Evolutionary conservation across 1,140 invertebrate genomes (phyloP).

Genomic region (Lasioglossum albipes): DNA sequence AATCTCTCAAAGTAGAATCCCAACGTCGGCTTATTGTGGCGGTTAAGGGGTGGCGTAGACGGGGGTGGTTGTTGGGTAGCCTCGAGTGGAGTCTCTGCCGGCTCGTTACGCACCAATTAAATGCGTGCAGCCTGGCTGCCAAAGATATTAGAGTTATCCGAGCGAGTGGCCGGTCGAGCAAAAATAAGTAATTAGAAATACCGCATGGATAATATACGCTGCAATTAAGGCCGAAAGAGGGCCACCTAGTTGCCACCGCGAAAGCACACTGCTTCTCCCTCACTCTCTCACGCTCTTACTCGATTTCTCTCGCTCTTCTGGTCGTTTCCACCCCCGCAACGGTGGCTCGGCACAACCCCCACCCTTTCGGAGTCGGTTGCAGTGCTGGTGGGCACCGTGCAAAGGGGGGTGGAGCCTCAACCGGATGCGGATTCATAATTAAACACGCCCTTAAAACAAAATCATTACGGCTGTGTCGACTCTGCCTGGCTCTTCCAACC

Average conservation of each 20-base stretch:
- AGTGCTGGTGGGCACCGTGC: slow-evolving; percentile 55
- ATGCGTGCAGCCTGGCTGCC: slow-evolving; percentile 67
- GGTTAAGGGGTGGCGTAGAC: background rate
- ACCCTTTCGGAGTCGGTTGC: slow-evolving; percentile 40
- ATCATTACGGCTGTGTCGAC: slow-evolving; percentile 77
- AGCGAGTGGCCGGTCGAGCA: slow-evolving; percentile 61
- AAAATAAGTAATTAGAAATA: slow-evolving; percentile 78
- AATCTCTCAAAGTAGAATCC: slow-evolving; percentile 31
- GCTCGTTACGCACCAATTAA: slow-evolving; percentile 70
- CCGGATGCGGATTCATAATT: slow-evolving; percentile 80
- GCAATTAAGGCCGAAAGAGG: slow-evolving; percentile 75
- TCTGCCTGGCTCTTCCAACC: slow-evolving; percentile 60
- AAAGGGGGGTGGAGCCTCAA: slow-evolving; percentile 78
- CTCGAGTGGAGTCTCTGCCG: slow-evolving; percentile 27
- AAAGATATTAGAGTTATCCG: slow-evolving; percentile 74
- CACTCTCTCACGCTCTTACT: slow-evolving; percentile 25
- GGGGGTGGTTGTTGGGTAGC: background rate
- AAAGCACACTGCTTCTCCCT: slow-evolving; percentile 23
- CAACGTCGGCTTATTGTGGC: slow-evolving; percentile 17
- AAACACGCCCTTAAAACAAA: slow-evolving; percentile 81
- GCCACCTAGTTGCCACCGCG: slow-evolving; percentile 68
- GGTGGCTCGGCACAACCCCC: slow-evolving; percentile 35
- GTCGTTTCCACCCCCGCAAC: too few species aligned
- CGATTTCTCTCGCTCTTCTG: background rate
- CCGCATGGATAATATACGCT: slow-evolving; percentile 75